phyloP scores from a whole-genome alignment of 2,113 vertebrate genomes.

The Benitochromis conjunctus region DNA sequence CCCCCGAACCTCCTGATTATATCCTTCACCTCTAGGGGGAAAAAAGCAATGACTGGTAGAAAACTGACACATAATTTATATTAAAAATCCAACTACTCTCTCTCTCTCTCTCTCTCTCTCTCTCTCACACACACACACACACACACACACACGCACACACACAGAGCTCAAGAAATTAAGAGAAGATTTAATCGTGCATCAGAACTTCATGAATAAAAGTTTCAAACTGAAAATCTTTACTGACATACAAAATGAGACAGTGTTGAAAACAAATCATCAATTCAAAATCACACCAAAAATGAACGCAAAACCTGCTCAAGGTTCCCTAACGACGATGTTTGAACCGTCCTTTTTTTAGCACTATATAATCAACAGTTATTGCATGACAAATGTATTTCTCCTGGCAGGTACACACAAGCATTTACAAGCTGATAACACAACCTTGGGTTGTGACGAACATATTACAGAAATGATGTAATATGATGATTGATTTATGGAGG shows the following conservation, averaged over 20 bases:
- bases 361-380: background rate
- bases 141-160: background rate
- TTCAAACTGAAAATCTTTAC: background rate
- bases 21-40: background rate
- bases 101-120: background rate
- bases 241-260: background rate
- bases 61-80: background rate
- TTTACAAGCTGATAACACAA: background rate
- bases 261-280: background rate
- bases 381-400: background rate
- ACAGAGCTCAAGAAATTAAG: background rate
- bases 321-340: background rate
- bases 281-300: background rate
- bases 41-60: background rate
- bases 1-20: background rate
- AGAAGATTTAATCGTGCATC: background rate
- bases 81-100: background rate
- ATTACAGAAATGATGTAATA: background rate
- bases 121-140: background rate
- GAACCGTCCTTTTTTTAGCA: background rate
- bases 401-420: background rate
- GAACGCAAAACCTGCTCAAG: background rate
- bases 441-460: background rate
- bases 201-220: background rate
- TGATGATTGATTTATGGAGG: background rate